A percentile compares a stretch with the other conserved stretches of the same genome.
phyloP scores from a whole-genome alignment of 1,140 invertebrate species.

The Euborellia annulipes region DNA sequence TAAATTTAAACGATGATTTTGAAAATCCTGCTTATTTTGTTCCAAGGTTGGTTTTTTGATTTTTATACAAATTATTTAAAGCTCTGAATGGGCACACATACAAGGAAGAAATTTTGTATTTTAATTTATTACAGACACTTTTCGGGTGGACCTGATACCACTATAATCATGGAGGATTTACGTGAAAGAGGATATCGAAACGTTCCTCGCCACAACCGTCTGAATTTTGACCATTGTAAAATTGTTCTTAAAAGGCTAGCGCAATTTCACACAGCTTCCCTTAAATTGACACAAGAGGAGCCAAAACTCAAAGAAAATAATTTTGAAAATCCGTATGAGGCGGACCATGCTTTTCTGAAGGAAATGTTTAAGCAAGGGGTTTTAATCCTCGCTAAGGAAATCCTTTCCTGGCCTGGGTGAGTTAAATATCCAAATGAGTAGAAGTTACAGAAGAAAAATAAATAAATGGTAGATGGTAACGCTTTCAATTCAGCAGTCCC shows the following conservation, averaged over 20 bases:
- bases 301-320: not conserved
- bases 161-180: constrained; percentile 10
- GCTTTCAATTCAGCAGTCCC: too few relatives aligned
- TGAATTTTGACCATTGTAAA: constrained; percentile 12
- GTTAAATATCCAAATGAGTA: too few relatives aligned
- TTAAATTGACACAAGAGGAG: constrained; percentile 1
- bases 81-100: too few relatives aligned
- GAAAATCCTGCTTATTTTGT: too few relatives aligned
- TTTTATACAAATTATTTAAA: too few relatives aligned
- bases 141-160: too few relatives aligned
- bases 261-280: constrained; percentile 12
- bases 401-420: constrained; percentile 4
- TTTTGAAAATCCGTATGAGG: not conserved
- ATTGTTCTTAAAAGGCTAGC: constrained; percentile 8
- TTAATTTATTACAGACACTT: too few relatives aligned
- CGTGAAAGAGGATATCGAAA: constrained; percentile 8
- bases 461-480: too few relatives aligned
- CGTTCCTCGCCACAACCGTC: constrained; percentile 7
- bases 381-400: not conserved
- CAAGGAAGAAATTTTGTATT: too few relatives aligned
- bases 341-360: not conserved
- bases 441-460: too few relatives aligned
- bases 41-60: too few relatives aligned
- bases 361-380: not conserved
- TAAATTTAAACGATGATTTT: too few relatives aligned